Evolutionary conservation across 1,140 invertebrate genomes (phyloP), one percentile per base, ranked within the genome.

Genomic region (Sinonovacula constricta): DNA sequence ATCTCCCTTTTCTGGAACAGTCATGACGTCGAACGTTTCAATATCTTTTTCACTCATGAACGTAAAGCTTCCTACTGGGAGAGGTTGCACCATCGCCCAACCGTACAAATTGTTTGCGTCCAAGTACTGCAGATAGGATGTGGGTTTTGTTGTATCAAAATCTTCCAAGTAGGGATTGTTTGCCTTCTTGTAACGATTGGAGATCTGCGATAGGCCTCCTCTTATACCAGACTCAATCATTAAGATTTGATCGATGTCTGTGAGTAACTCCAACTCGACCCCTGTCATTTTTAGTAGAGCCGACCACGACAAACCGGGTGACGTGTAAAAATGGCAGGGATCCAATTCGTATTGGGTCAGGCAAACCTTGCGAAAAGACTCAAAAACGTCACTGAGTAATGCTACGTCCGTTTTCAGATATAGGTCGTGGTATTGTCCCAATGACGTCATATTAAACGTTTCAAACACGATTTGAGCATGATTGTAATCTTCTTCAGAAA

Each of bases 41-140:
- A 86, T 83, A 57, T 86, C 83, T 79, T 81, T 39, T 31, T 78
- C 14, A 56, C 83, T 68, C 24, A 90, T 65, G 90, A 91, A 93
- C 81, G 91, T 65, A 88, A 88, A 81, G 57, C 70, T 49, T 24
- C 62, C 5, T 36, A 31, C 33, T 71, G 75, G 65, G 51, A 86
- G 53, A 69, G 56, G 39, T 31, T 67, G n/a, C 10, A 24, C 36
- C 81, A 88, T 78, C 3, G 79, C 80, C 70, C 71, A 81, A 12
- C 83, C 78, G 63, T 89, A 89, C 15, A 89, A 66, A 70, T 81
- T 84, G 51, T 88, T 86, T 14, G 80, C 82, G 24, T 69, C 67
- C 39, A 34, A 4, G 34, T 69, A 69, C 24, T 39, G 33, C 7
- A 69, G 31, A 34, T 69, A 69, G 26, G 67, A 54, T 1, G 39